Percentiles rank a stretch among this genome's conserved stretches.
Evolutionary conservation across 2,113 vertebrate species (phyloP).

Genomic region (Alces alces): DNA sequence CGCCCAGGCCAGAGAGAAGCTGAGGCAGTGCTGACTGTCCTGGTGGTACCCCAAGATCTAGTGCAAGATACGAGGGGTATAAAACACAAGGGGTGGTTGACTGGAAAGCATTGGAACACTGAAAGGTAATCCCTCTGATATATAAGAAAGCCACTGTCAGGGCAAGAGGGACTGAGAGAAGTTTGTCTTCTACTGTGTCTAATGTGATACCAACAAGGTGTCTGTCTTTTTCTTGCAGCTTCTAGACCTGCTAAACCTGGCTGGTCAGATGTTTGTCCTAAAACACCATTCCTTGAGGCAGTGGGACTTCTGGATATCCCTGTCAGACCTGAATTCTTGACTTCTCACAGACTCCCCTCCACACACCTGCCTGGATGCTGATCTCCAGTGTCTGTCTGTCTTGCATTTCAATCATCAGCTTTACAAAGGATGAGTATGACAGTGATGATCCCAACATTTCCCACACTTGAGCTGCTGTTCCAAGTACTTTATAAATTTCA

Average conservation of each 20-base stretch:
- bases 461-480: background rate
- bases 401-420: background rate
- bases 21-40: background rate
- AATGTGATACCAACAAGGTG: background rate
- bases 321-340: background rate
- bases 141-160: background rate
- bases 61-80: background rate
- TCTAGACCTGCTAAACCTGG: background rate
- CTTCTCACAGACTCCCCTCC: background rate
- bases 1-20: background rate
- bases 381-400: background rate
- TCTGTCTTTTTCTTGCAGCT: background rate
- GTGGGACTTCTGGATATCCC: background rate
- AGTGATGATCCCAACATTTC: background rate
- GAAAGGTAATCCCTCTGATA: background rate
- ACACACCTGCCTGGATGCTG: background rate
- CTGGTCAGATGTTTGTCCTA: background rate
- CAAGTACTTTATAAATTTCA: slow-evolving; percentile 13
- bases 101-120: background rate
- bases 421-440: background rate
- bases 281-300: background rate
- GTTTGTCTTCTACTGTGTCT: background rate
- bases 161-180: background rate
- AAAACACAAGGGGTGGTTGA: background rate
- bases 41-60: background rate